Base-by-base conservation (phyloP, 2,888 invertebrate species). In the Eurois occulta region DNA sequence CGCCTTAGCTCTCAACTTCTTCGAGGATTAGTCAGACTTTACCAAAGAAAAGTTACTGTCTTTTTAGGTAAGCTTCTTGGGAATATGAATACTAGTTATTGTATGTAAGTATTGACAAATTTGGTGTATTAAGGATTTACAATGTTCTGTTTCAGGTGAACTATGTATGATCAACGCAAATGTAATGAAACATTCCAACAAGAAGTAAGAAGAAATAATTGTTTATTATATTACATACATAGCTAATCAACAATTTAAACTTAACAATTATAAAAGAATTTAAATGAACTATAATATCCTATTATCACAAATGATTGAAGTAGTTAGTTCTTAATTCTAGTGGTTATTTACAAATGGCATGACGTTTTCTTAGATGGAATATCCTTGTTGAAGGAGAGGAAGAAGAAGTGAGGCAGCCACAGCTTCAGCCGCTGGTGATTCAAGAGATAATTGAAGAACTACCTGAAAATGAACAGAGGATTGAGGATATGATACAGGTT, bases 1-100 rank as follows among this genome's bases (percentile, higher is more conserved):
- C 94, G 96, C 0, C 91, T 96, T 46, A 96, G 95, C 85, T 96
- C 96, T 28, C 95, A 96, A 80, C 90, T 96, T 32, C 88, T 96
- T 88, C 91, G 95, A 28, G 96, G 96, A 0, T 88, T 96, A 70
- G 95, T 93, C 5, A 91, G 95, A 79, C 88, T 96, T 38, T 96
- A 96, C 80, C 94, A 95, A 77, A 92, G 90, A 81, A 95, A 96
- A 92, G 95, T 92, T 32, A 90, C 91, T 2, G 84, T 93, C 24
- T 92, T 94, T 46, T 77, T 95, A 78, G 91, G 96, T 96, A 90
- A 89, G 93, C 88, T 66, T 43, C 32, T 66, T 32, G 60, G 16
- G 2, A 28, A 16, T 35, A n/a, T n/a, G 8, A 24, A 48, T 70
- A 48, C 8, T 24, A 52, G 41, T 1, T 21, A 41, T 62, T 46